Conservation (phyloP, 2,797 vertebrate genomes). For the Allobates femoralis region DNA sequence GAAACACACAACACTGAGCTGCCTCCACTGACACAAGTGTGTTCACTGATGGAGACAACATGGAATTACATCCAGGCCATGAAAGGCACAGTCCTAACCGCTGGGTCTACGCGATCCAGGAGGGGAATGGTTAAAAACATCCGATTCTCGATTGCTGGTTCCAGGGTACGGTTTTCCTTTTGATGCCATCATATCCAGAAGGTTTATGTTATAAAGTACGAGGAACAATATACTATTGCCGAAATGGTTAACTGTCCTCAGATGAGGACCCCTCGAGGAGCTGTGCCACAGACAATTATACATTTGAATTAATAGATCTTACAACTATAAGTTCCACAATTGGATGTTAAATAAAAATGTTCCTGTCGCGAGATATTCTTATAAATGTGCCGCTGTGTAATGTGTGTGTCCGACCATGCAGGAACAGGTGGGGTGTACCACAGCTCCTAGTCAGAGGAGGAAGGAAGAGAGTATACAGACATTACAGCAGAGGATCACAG, state of each 20-base stretch:
- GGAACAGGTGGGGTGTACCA: too few species aligned
- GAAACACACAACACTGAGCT: neutral
- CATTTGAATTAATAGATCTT: too few species aligned
- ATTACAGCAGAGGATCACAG: too few species aligned
- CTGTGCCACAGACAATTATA: too few species aligned
- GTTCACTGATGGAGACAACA: neutral
- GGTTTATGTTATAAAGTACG: neutral
- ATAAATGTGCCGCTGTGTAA: too few species aligned
- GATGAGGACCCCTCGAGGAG: too few species aligned
- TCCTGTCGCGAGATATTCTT: too few species aligned
- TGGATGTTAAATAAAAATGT: too few species aligned
- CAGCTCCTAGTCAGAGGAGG: too few species aligned
- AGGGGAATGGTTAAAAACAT: neutral
- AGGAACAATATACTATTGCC: neutral
- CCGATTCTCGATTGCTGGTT: neutral
- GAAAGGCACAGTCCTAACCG: neutral
- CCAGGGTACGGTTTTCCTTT: neutral
- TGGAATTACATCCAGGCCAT: neutral
- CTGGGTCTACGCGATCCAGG: neutral
- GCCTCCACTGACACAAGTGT: neutral
- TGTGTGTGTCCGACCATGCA: too few species aligned
- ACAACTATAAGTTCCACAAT: too few species aligned
- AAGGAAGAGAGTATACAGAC: too few species aligned
- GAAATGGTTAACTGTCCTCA: neutral
- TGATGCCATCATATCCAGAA: neutral